Evolutionary conservation across 2,797 vertebrate genomes (phyloP).

Genomic region (Nasua narica): DNA sequence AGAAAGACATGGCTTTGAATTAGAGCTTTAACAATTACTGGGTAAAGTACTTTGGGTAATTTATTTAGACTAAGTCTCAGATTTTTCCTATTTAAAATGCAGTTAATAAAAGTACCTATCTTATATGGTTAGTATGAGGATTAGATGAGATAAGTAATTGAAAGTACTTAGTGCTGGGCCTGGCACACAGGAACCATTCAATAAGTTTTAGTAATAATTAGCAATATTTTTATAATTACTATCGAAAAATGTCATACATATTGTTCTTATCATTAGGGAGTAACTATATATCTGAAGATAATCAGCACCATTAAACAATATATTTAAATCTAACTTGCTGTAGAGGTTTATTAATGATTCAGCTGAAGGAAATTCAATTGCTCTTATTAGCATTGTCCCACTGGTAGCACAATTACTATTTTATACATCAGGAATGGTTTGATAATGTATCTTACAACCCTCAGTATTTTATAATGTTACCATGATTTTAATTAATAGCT

Average conservation of each 20-base stretch:
- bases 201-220: not conserved
- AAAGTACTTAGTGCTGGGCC: not conserved
- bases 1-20: not conserved
- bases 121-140: not conserved
- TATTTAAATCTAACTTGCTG: conserved; percentile 33
- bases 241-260: not conserved
- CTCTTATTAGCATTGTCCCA: conserved; percentile 51
- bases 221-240: not conserved
- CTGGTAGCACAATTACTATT: conserved; percentile 47
- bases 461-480: conserved; percentile 43
- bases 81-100: not conserved
- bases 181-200: not conserved
- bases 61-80: not conserved
- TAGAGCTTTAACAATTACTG: not conserved
- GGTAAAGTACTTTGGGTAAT: not conserved
- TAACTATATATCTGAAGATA: conserved; percentile 51
- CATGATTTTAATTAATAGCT: conserved; percentile 47
- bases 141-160: not conserved
- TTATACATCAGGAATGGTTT: conserved; percentile 40
- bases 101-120: not conserved
- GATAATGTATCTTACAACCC: not conserved
- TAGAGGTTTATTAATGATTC: conserved; percentile 50
- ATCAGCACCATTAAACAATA: conserved; percentile 33
- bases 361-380: conserved; percentile 35
- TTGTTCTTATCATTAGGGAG: not conserved